Base-by-base conservation (phyloP, 2,797 vertebrate genomes). In the Carduelis carduelis region DNA sequence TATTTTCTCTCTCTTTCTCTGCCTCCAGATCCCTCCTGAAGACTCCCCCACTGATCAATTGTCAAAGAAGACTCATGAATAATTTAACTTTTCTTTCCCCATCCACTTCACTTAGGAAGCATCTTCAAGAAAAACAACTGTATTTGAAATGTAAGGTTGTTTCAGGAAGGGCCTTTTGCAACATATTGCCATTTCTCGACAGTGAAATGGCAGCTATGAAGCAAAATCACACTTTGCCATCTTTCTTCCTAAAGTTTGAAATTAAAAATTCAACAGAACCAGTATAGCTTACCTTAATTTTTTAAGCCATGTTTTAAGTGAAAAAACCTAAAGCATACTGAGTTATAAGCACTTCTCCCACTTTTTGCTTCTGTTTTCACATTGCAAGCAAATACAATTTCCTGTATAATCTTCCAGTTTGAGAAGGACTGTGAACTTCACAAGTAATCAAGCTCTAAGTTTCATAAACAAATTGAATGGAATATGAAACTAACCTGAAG, bases 31-130 rank as follows among this genome's bases (percentile, higher is more conserved):
- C 76, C 75, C 44, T 92, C 80, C 83, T 83, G 80, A 90, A 86
- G 83, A 59, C 75, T 95, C 89, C 88, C 90, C 93, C 95, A 96
- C 85, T 93, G 94, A 97, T 91, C 57, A 92, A 83, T 65, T 97
- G 92, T 96, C 95, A 97, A 92, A 95, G 70, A 35, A 94, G 56
- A 61, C 46, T 97, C 85, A 94, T 97, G 94, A 98, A 97, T 97
- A 96, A 97, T 95, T 97, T 96, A 97, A 74, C 43, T 94, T 90
- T 93, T 81, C 89, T 52, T 82, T 95, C 65, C 41, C 66, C 78
- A 87, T 80, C 47, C 55, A 41, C 70, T 61, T 87, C 41, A 37
- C 55, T 95, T 78, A 70, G 87, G 68, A 81, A 46, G 47, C 17
- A 75, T 76, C 64, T 91, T 64, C 64, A 94, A 72, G 44, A 90